These are phyloP conservation scores for Globodera ellingtonae DNA, from an alignment of 1,140 invertebrate genomes.

Conservation along the genomic window DNA sequence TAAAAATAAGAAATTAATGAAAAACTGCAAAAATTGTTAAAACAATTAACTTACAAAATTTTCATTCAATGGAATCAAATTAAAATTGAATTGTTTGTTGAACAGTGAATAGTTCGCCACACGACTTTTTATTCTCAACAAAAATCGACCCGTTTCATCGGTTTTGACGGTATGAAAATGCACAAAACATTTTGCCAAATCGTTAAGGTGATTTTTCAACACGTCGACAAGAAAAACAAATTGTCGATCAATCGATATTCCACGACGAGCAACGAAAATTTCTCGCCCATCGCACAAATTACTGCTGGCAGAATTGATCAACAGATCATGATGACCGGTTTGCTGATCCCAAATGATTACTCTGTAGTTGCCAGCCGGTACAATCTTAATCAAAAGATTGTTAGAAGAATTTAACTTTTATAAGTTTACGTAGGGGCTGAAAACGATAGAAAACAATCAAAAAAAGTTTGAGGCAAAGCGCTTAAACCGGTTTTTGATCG, in stretches of 20 bases:
- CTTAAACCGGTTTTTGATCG: no score
- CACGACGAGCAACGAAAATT: background rate
- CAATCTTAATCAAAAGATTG: background rate
- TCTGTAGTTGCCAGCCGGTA: background rate
- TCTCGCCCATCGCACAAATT: background rate
- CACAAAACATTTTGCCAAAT: slow-evolving; percentile 1
- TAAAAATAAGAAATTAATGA: no score
- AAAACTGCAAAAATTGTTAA: background rate
- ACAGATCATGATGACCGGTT: background rate
- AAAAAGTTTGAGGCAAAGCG: no score
- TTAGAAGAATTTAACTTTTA: no score
- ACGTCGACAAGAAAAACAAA: background rate
- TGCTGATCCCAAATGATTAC: background rate
- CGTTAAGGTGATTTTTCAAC: background rate
- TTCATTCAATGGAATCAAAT: background rate
- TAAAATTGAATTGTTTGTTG: background rate
- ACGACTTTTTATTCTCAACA: background rate
- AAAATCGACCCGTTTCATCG: background rate
- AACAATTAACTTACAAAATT: background rate
- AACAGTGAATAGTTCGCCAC: background rate
- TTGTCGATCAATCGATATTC: background rate
- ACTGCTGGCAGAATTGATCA: background rate
- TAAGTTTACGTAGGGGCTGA: no score
- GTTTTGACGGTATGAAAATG: background rate
- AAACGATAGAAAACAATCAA: no score